A percentile compares a stretch with the other conserved stretches of the same genome.
phyloP scores from a whole-genome alignment of 2,888 invertebrate species.

The Amiota communis region DNA sequence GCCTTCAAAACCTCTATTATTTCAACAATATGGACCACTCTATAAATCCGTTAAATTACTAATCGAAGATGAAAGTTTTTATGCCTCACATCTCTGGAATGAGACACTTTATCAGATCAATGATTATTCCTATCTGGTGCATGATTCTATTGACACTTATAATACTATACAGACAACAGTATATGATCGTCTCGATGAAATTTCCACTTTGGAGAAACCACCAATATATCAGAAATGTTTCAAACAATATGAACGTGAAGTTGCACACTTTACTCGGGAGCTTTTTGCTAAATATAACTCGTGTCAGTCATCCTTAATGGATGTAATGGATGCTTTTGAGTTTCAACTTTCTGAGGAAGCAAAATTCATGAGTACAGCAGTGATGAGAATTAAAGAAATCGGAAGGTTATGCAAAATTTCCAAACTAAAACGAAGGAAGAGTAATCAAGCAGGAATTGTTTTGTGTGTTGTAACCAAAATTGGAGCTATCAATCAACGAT shows the following conservation, averaged over 20 bases:
- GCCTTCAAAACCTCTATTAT: constrained; percentile 26
- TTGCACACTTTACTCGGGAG: constrained; percentile 50
- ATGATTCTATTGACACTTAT: constrained; percentile 30
- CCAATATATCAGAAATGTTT: constrained; percentile 40
- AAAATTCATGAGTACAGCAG: constrained; percentile 40
- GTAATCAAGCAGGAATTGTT: constrained; percentile 40
- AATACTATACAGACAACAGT: constrained; percentile 34
- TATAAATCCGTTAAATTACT: constrained; percentile 48
- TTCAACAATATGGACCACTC: constrained; percentile 48
- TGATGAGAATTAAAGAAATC: constrained; percentile 38
- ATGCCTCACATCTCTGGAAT: constrained; percentile 45
- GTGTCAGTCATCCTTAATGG: constrained; percentile 43
- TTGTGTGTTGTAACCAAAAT: constrained; percentile 48
- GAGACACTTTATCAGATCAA: constrained; percentile 39
- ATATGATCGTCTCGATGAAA: constrained; percentile 36
- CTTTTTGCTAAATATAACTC: constrained; percentile 40
- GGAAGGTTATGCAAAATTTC: constrained; percentile 40
- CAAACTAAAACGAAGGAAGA: constrained; percentile 33
- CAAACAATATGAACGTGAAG: constrained; percentile 46
- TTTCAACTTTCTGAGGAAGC: constrained; percentile 40
- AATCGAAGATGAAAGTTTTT: constrained; percentile 39
- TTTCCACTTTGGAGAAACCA: constrained; percentile 31
- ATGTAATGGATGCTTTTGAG: constrained; percentile 38
- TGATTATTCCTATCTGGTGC: constrained; percentile 23
- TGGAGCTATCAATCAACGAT: constrained; percentile 46